Base-by-base conservation (phyloP, 2,888 invertebrate species). In the Rapana venosa region DNA sequence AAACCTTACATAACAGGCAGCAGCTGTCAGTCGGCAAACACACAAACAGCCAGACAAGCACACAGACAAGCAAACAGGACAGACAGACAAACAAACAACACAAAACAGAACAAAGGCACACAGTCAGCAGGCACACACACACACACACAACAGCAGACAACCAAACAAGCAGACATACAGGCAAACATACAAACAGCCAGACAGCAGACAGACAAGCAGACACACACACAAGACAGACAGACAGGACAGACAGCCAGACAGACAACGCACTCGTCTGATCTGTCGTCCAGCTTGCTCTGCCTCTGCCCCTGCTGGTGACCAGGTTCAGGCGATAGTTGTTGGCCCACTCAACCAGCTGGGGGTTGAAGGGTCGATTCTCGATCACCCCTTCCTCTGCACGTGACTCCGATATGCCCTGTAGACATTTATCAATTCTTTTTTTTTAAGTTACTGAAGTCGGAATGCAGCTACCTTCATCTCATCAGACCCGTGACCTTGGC, bases 301-400 rank as follows among this genome's bases (percentile, higher is more conserved):
- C 95, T 87, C 77, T 92, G 91, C 17, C 30, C 90, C 30, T 91
- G 91, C 93, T 89, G 30, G 93, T 92, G 5, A 79, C 83, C 83
- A 93, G 93, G 6, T 93, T 91, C 22, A 87, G 85, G 90, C 94
- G 93, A 89, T 94, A 94, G 56, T 94, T 93, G 74, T 92, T 92
- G 2, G 94, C 94, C 95, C 95, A 95, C 84, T 93, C 91, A 56
- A 94, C 85, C 36, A 93, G 87, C 47, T 93, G 94, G 15, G 93
- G 92, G 47, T 93, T 92, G 5, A 92, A 92, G 11, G 94, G 93
- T 47, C 95, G 90, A 56, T 90, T 93, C 90, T 94, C 93, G 26
- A 95, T 95, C 58, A 92, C 92, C 1, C 92, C 88, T 93, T 95
- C 17, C 94, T 90, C 20, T 89, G 90, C n/a, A 94, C 88, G 91